Conservation (phyloP, 1,140 invertebrate species). For the Mercenaria mercenaria region DNA sequence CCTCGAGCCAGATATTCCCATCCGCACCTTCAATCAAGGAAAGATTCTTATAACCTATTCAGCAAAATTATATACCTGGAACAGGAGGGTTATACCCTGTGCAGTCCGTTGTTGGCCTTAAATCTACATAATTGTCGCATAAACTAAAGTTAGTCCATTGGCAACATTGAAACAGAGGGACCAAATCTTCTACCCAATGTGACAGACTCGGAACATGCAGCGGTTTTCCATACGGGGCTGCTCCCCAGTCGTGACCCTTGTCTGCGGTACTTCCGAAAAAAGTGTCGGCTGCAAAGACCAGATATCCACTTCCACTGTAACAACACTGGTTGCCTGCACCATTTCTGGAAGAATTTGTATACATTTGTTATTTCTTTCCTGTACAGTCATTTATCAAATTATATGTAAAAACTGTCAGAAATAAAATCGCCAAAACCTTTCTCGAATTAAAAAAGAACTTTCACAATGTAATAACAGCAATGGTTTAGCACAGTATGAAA, state of each 20-base stretch:
- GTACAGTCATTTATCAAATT: no score
- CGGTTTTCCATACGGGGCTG: constrained; percentile 95
- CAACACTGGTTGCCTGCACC: constrained; percentile 99
- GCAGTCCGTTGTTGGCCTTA: constrained; percentile 97
- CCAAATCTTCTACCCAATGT: constrained; percentile 97
- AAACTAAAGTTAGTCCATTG: constrained; percentile 97
- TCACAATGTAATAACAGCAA: no score
- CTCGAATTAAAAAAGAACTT: no score
- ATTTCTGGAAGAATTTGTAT: constrained; percentile 88
- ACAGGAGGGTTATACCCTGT: constrained; percentile 97
- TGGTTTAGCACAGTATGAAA: no score
- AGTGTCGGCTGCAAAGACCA: constrained; percentile 98
- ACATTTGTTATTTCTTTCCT: no score
- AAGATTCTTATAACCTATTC: no score
- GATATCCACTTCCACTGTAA: constrained; percentile 95
- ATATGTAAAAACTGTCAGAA: no score
- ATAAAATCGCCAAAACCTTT: no score
- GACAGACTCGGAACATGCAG: constrained; percentile 96
- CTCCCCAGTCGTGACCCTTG: constrained; percentile 95
- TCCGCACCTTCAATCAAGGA: no score
- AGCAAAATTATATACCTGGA: constrained; percentile 89
- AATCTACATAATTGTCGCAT: constrained; percentile 97
- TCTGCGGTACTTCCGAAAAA: constrained; percentile 97
- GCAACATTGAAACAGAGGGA: constrained; percentile 97
- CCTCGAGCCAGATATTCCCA: no score